phyloP scores from a whole-genome alignment of 2,113 vertebrate genomes.

The Ondatra zibethicus region DNA sequence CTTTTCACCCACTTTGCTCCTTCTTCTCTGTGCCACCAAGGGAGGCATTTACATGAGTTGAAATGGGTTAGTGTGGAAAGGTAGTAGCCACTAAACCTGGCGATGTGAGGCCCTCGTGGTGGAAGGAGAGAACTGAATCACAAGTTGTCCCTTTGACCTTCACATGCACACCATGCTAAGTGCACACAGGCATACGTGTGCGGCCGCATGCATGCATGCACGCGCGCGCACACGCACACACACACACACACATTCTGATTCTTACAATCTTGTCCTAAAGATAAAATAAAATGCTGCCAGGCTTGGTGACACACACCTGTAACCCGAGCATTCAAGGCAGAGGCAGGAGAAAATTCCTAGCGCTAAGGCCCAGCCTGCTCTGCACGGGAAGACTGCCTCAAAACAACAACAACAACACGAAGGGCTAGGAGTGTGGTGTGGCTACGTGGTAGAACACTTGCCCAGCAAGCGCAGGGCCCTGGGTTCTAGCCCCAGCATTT shows the following conservation, averaged over 20 bases:
- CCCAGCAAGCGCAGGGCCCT: not conserved
- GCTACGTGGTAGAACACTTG: not conserved
- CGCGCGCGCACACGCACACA: rapidly evolving
- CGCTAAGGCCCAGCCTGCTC: not conserved
- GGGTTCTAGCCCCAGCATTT: not conserved
- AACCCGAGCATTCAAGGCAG: not conserved
- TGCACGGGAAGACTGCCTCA: not conserved
- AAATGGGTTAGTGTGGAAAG: not conserved
- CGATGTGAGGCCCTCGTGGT: not conserved
- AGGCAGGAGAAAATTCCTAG: not conserved
- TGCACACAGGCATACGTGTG: too few species aligned
- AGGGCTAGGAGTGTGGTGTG: not conserved
- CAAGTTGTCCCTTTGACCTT: not conserved
- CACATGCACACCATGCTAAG: not conserved
- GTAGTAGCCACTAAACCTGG: not conserved
- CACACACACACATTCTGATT: not conserved
- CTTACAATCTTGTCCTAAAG: not conserved
- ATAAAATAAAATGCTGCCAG: not conserved
- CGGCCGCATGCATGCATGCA: too few species aligned
- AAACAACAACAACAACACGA: not conserved
- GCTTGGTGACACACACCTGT: too few species aligned
- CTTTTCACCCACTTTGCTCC: not conserved
- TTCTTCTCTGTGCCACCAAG: not conserved
- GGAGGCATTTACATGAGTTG: not conserved
- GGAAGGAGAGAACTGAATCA: not conserved